Evolutionary conservation across 1,140 invertebrate genomes (phyloP).

Genomic region (Pseudomyrmex pallidus): DNA sequence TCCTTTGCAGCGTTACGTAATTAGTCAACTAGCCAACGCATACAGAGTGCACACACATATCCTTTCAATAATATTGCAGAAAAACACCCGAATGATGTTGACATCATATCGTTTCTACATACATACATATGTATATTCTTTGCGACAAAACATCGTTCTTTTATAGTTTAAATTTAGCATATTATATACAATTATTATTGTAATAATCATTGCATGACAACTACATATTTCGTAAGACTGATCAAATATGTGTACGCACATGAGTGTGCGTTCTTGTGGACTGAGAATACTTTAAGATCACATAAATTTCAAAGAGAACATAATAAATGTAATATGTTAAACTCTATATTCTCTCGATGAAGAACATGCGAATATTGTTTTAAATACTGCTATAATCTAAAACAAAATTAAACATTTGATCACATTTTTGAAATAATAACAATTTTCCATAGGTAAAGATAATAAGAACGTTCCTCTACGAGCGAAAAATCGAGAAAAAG

Average conservation of each 20-base stretch:
- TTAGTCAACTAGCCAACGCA: conserved; percentile 52
- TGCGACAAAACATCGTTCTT: neutral
- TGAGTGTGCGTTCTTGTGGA: neutral
- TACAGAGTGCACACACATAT: conserved; percentile 38
- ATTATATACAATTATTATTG: neutral
- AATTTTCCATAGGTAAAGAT: conserved; percentile 72
- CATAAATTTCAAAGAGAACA: neutral
- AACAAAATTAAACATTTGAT: neutral
- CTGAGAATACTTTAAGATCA: neutral
- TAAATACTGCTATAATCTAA: neutral
- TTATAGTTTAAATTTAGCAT: neutral
- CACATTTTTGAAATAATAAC: conserved; percentile 13
- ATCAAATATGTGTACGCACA: neutral
- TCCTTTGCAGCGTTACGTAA: conserved; percentile 64
- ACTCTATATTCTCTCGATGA: neutral
- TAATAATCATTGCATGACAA: neutral
- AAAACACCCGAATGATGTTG: conserved; percentile 20
- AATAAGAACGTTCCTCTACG: conserved; percentile 64
- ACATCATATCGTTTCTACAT: neutral
- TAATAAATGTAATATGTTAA: neutral
- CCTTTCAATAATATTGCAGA: conserved; percentile 28
- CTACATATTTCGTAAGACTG: neutral
- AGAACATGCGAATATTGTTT: neutral
- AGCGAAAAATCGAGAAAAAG: conserved; percentile 72
- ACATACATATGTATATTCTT: neutral